Evolutionary conservation across 2,113 vertebrate species (phyloP).

Genomic region (Choloepus hoffmanni): DNA sequence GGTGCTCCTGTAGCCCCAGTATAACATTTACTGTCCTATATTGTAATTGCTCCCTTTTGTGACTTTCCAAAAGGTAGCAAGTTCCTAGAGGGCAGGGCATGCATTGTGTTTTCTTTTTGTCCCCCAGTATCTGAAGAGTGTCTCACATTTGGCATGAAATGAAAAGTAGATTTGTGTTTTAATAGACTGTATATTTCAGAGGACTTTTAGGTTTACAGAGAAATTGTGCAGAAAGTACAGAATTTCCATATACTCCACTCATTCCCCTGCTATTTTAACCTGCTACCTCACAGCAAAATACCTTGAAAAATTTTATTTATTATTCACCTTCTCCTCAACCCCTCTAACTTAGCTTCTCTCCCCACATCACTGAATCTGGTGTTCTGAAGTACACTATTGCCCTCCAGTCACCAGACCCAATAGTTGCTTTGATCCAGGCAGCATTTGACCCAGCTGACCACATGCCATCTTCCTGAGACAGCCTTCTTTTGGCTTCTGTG

Average conservation of each 20-base stretch:
- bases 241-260: no score
- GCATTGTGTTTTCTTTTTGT: neutral
- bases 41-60: no score
- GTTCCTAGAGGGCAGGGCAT: neutral
- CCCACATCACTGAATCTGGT: neutral
- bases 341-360: no score
- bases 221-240: no score
- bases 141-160: neutral
- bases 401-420: neutral
- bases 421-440: no score
- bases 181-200: no score
- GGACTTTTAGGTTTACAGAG: no score
- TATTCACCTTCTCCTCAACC: neutral
- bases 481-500: neutral
- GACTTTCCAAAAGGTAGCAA: neutral
- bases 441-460: neutral
- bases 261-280: neutral
- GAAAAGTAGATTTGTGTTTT: no score
- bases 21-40: neutral
- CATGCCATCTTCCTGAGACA: neutral
- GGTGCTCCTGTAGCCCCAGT: neutral
- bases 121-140: neutral
- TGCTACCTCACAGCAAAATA: neutral
- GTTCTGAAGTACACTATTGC: neutral
- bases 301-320: neutral